Percentiles rank a stretch among this genome's conserved stretches.
Evolutionary conservation across 1,140 invertebrate species (phyloP).

Genomic region (Drosophila guanche): DNA sequence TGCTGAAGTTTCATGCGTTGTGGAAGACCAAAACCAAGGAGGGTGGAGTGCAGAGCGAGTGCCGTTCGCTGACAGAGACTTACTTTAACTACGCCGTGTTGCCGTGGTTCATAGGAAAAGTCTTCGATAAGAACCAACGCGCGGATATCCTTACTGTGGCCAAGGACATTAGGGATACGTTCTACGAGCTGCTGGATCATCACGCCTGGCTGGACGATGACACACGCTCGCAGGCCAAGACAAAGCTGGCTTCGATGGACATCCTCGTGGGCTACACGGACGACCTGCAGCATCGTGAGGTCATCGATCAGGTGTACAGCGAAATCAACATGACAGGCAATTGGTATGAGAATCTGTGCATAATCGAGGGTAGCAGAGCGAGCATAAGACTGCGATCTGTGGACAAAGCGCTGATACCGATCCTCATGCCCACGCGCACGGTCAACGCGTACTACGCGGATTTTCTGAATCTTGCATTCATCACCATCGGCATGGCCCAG

Average conservation of each 20-base stretch:
- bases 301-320: conserved; percentile 58
- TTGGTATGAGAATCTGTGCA: conserved; percentile 61
- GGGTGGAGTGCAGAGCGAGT: conserved; percentile 31
- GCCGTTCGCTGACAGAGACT: conserved; percentile 56
- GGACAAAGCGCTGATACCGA: conserved; percentile 67
- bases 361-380: conserved; percentile 57
- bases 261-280: conserved; percentile 73
- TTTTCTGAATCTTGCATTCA: conserved; percentile 70
- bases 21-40: conserved; percentile 53
- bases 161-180: conserved; percentile 60
- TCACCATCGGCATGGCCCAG: conserved; percentile 82
- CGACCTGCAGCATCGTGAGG: conserved; percentile 61
- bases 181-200: conserved; percentile 66
- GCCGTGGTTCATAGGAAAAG: conserved; percentile 72
- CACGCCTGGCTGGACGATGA: conserved; percentile 76
- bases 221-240: conserved; percentile 64
- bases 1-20: conserved; percentile 65
- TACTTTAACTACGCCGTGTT: conserved; percentile 72
- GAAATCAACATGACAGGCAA: conserved; percentile 53
- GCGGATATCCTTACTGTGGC: conserved; percentile 66
- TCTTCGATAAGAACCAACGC: conserved; percentile 60
- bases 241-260: conserved; percentile 73
- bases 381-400: conserved; percentile 56
- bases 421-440: conserved; percentile 64
- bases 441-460: conserved; percentile 80